A percentile compares a stretch with the other conserved stretches of the same genome.
These are phyloP conservation scores for Clarias platycephalus DNA, from an alignment of 2,797 vertebrate genomes.

Conservation along the genomic window DNA sequence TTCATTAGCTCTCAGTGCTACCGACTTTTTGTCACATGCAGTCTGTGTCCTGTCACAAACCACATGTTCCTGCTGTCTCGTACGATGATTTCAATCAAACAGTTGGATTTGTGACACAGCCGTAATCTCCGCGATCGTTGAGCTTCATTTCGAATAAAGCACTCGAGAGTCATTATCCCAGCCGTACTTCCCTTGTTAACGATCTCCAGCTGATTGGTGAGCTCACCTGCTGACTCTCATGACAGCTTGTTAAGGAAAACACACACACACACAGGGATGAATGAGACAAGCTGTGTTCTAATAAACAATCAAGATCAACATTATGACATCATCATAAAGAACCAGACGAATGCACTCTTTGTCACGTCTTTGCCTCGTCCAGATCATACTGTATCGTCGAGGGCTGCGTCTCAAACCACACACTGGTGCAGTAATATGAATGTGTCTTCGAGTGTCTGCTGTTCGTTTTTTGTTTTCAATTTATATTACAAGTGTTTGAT, in stretches of 20 bases:
- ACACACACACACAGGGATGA: slow-evolving; percentile 40
- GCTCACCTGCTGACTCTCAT: slow-evolving; percentile 52
- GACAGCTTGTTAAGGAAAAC: slow-evolving; percentile 59
- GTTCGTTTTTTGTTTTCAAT: neutral
- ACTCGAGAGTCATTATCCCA: slow-evolving; percentile 62
- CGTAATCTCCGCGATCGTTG: neutral
- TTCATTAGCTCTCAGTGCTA: slow-evolving; percentile 1
- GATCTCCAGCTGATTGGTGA: slow-evolving; percentile 56
- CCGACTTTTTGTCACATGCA: slow-evolving; percentile 15
- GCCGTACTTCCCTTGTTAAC: slow-evolving; percentile 47
- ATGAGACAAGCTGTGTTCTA: neutral
- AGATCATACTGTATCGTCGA: neutral
- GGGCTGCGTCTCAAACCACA: neutral
- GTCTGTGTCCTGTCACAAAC: slow-evolving; percentile 8
- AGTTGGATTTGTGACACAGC: slow-evolving; percentile 14
- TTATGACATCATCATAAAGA: neutral
- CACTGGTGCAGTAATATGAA: neutral
- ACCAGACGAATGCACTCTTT: neutral
- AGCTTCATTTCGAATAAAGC: neutral
- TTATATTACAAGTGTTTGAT: neutral
- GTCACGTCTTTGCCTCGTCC: neutral
- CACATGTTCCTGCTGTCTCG: slow-evolving; percentile 19
- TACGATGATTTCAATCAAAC: slow-evolving; percentile 17
- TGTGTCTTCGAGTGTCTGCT: neutral
- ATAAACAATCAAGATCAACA: neutral